A percentile compares a stretch with the other conserved stretches of the same genome.
phyloP scores from a whole-genome alignment of 2,888 invertebrate species.

The Abrostola tripartita region DNA sequence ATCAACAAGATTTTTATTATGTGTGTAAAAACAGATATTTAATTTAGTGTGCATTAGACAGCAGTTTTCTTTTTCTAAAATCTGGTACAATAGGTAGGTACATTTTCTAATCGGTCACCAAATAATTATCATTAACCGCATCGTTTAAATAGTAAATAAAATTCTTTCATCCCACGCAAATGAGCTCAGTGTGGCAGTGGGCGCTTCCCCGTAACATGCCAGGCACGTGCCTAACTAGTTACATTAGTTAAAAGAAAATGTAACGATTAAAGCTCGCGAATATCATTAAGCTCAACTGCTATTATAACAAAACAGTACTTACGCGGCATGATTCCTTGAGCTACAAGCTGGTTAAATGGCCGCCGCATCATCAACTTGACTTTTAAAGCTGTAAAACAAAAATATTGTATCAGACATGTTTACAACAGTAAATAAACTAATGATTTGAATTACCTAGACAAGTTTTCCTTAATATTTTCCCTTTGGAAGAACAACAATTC shows the following conservation, averaged over 20 bases:
- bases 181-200: constrained; percentile 18
- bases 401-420: constrained; percentile 33
- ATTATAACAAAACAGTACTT: constrained; percentile 87
- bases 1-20: too few relatives aligned
- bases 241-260: constrained; percentile 16
- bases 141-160: constrained; percentile 78
- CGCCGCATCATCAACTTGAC: constrained; percentile 98
- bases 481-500: constrained; percentile 19
- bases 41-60: too few relatives aligned
- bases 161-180: constrained; percentile 76
- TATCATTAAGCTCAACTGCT: constrained; percentile 8
- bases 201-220: constrained; percentile 22
- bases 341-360: constrained; percentile 98
- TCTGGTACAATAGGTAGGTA: constrained; percentile 6
- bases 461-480: constrained; percentile 53
- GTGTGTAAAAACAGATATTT: too few relatives aligned
- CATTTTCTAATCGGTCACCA: constrained; percentile 50
- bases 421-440: constrained; percentile 17
- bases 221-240: constrained; percentile 11
- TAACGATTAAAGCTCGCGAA: constrained; percentile 12
- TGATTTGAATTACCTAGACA: constrained; percentile 24
- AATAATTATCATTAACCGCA: constrained; percentile 72
- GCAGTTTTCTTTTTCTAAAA: constrained; percentile 18
- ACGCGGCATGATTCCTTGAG: constrained; percentile 99
- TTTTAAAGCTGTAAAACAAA: constrained; percentile 95